Percentiles rank a stretch among this genome's conserved stretches.
These are phyloP conservation scores for Amphipyra berbera DNA, from an alignment of 2,888 invertebrate species.

Conservation along the genomic window DNA sequence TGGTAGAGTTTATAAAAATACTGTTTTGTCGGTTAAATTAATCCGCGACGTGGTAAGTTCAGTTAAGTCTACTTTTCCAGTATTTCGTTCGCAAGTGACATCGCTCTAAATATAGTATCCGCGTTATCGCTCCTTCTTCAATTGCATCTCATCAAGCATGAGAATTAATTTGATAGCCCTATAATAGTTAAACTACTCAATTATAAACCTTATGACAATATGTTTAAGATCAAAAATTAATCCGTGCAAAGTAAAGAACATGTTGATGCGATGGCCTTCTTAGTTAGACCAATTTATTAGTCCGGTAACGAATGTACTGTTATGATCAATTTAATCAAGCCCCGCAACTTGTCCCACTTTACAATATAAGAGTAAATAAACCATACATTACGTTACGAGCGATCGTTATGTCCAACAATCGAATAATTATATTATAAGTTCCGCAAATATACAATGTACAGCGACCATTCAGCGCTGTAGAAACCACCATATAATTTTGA, in stretches of 20 bases:
- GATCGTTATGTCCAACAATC: neutral
- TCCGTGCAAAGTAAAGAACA: conserved; percentile 2
- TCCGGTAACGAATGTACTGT: conserved; percentile 32
- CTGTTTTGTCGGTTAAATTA: neutral
- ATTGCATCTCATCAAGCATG: conserved; percentile 69
- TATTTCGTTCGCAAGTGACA: conserved; percentile 16
- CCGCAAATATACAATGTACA: neutral
- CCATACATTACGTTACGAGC: neutral
- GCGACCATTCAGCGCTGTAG: neutral
- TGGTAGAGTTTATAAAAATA: neutral
- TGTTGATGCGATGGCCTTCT: conserved; percentile 28
- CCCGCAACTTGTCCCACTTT: conserved; percentile 41
- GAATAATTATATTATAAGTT: no score
- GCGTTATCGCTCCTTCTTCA: conserved; percentile 57
- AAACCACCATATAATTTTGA: conserved; percentile 22
- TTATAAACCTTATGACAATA: conserved; percentile 7
- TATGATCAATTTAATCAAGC: conserved; percentile 43
- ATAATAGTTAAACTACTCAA: conserved; percentile 13
- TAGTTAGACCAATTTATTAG: conserved; percentile 45
- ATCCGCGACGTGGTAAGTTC: neutral
- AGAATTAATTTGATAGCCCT: conserved; percentile 57
- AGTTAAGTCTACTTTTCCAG: conserved; percentile 6
- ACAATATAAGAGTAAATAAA: conserved; percentile 51
- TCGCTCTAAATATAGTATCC: conserved; percentile 49
- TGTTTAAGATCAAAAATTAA: conserved; percentile 5